Evolutionary conservation across 2,797 vertebrate genomes (phyloP).

Genomic region (Clamator glandarius): DNA sequence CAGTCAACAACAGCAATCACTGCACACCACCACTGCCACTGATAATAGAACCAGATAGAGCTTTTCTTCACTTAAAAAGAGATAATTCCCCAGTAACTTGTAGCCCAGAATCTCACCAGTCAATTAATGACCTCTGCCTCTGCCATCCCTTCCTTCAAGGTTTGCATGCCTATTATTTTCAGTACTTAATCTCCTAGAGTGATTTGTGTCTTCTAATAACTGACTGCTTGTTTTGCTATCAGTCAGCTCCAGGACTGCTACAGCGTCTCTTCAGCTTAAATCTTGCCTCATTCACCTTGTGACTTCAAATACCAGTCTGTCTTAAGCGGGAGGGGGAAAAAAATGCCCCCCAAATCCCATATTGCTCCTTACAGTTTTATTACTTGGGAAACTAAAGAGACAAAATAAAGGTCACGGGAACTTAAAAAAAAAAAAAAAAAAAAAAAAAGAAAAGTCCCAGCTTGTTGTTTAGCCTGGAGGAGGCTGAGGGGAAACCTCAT

Average conservation of each 20-base stretch:
- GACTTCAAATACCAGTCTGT: slow-evolving; percentile 13
- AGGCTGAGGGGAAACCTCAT: too few species aligned
- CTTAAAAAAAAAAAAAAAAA: too few species aligned
- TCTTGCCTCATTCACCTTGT: slow-evolving; percentile 23
- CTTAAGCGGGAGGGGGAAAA: neutral
- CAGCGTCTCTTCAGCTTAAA: slow-evolving; percentile 21
- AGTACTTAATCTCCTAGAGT: slow-evolving; percentile 46
- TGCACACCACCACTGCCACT: neutral
- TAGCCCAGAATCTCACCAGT: slow-evolving; percentile 20
- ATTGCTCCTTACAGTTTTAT: slow-evolving; percentile 46
- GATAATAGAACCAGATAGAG: neutral
- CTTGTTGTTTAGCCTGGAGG: too few species aligned
- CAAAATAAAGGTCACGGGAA: slow-evolving; percentile 46
- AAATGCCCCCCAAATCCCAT: slow-evolving; percentile 33
- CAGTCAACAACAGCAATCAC: neutral
- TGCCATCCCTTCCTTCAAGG: neutral
- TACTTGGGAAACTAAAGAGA: slow-evolving; percentile 9
- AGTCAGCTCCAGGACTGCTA: slow-evolving; percentile 41
- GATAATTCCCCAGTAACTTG: neutral
- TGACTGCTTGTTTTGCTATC: slow-evolving; percentile 57
- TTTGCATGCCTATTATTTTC: slow-evolving; percentile 58
- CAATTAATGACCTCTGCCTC: slow-evolving; percentile 58
- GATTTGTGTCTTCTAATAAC: slow-evolving; percentile 58
- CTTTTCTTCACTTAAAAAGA: neutral
- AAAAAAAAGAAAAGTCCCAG: neutral